Base-by-base conservation (phyloP, 2,113 vertebrate species). In the Tupaia tana region DNA sequence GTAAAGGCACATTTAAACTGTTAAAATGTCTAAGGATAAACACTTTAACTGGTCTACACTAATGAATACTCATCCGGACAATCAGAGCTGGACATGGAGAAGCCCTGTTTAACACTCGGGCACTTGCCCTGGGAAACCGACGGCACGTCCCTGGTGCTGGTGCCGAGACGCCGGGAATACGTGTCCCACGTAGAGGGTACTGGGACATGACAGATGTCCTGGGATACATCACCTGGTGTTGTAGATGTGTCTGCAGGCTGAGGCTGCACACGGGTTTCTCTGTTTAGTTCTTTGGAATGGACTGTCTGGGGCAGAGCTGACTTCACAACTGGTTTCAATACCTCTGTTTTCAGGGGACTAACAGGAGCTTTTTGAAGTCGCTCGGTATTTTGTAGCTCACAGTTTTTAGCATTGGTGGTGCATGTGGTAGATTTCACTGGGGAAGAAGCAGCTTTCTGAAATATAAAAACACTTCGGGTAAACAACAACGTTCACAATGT, bases 201-300 rank as follows among this genome's bases (percentile, higher is more conserved):
- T 43, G 4, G 43, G 43, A 43, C 43, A 6, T 43, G 43, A 43
- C 43, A 86, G 70, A 86, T 80, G 77, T 54, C 12, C 56, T 93
- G 34, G 84, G 89, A 91, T 59, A 77, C 52, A 90, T 98, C 97
- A 99, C 99, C 99, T 97, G 99, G 97, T 95, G 98, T 97, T 96
- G 97, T 96, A 89, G 98, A 94, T 81, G 98, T 97, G 52, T 97
- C 98, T 95, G 98, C 99, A 54, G 98, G 96, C 43, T 98, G 98
- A 92, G 96, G 86, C 86, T 98, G 98, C 59, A 98, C 98, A 97
- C 98, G 97, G 91, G 97, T 88, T 95, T 98, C 98, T 97, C 98
- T 98, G 91, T 86, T 96, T 93, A 96, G 94, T 92, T 98, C 98
- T 95, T 93, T 98, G 91, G 94, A 82, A 59, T 90, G 98, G 89